Percentiles rank a stretch among this genome's conserved stretches.
phyloP scores from a whole-genome alignment of 2,797 vertebrate species.

The Alectoris magna region DNA sequence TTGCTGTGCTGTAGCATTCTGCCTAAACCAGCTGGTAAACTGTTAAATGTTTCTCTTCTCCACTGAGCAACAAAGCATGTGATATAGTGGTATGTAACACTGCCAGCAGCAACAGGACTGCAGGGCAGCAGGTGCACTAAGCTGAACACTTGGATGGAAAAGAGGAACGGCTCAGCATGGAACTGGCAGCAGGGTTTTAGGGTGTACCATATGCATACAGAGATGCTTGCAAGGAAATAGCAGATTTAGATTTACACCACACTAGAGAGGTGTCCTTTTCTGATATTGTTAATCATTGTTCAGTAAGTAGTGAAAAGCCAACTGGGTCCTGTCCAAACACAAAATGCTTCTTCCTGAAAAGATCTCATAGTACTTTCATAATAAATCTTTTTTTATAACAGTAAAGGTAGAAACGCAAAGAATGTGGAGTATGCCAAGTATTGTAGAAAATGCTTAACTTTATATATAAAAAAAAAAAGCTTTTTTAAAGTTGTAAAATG shows the following conservation, averaged over 20 bases:
- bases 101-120: neutral
- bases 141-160: neutral
- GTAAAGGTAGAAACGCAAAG: neutral
- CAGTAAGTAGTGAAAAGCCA: neutral
- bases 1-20: neutral
- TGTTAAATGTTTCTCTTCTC: neutral
- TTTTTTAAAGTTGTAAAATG: neutral
- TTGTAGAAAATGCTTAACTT: neutral
- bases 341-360: neutral
- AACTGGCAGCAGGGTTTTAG: neutral
- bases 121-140: neutral
- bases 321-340: neutral
- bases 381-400: neutral
- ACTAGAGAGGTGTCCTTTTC: neutral
- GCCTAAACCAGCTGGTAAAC: neutral
- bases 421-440: neutral
- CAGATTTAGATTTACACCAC: neutral
- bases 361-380: neutral
- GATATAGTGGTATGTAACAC: neutral
- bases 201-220: neutral
- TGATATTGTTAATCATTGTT: rapidly evolving
- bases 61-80: neutral
- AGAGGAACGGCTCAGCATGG: neutral
- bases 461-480: too few relatives aligned
- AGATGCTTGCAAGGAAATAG: neutral